Conservation (phyloP, 2,113 vertebrate species). For the Micronycteris hirsuta region DNA sequence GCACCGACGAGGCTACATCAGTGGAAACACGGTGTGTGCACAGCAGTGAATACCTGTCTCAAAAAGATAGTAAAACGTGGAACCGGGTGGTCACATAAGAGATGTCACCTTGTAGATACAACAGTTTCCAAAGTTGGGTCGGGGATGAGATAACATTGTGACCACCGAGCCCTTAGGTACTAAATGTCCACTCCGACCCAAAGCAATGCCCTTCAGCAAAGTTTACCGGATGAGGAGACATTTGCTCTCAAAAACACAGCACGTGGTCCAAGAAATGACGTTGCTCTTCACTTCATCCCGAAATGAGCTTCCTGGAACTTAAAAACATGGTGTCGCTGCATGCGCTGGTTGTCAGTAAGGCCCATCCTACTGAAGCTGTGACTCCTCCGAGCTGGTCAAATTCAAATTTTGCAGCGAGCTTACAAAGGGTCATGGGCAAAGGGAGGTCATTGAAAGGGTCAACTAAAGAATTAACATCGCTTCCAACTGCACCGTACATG, state of each 20-base stretch:
- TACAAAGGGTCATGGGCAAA: slow-evolving; percentile 24
- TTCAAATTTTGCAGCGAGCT: neutral
- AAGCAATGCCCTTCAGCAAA: neutral
- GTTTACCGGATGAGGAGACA: neutral
- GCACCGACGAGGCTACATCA: neutral
- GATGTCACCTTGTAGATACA: neutral
- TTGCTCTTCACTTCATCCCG: neutral
- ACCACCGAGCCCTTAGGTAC: neutral
- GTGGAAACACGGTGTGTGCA: neutral
- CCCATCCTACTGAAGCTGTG: neutral
- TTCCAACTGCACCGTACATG: neutral
- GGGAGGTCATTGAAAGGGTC: slow-evolving; percentile 43
- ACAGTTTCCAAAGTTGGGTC: neutral
- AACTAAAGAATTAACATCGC: slow-evolving; percentile 48
- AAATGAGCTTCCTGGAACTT: neutral
- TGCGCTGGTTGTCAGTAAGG: neutral
- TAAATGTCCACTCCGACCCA: neutral
- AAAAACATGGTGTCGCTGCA: neutral
- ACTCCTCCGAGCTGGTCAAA: slow-evolving; percentile 23
- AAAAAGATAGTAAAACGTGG: neutral
- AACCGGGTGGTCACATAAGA: neutral
- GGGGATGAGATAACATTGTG: neutral
- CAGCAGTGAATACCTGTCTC: neutral
- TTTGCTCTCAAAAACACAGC: neutral
- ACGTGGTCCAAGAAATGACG: neutral